phyloP scores from a whole-genome alignment of 2,797 vertebrate genomes.

The Cossypha caffra region DNA sequence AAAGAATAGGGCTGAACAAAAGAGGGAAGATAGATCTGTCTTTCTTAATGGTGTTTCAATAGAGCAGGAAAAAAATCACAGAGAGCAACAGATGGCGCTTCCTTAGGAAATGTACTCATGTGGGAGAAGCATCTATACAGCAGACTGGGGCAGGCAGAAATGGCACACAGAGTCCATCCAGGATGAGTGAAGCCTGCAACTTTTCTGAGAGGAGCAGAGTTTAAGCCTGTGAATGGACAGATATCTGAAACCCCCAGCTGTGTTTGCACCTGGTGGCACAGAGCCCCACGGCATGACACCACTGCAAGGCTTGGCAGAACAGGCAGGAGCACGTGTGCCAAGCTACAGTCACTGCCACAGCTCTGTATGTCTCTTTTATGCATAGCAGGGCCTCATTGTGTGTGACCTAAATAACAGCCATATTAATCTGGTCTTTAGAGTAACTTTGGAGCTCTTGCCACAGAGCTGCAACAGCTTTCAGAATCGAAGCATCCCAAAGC shows the following conservation, averaged over 20 bases:
- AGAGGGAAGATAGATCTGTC: background rate
- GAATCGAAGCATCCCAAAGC: background rate
- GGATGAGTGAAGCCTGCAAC: background rate
- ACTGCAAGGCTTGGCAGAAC: background rate
- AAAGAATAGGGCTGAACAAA: background rate
- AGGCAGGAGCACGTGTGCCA: background rate
- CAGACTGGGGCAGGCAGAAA: background rate
- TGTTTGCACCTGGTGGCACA: background rate
- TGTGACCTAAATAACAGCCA: background rate
- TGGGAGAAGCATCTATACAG: background rate
- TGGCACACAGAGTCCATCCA: background rate
- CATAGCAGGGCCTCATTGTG: fast-evolving
- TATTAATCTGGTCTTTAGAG: background rate
- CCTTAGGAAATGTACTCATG: background rate
- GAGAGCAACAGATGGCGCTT: background rate
- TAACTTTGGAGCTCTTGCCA: background rate
- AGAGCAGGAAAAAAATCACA: background rate
- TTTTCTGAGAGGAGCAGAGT: background rate
- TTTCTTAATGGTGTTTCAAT: background rate
- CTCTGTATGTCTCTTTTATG: background rate
- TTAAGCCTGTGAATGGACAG: background rate
- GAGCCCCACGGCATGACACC: background rate
- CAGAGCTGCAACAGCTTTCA: background rate
- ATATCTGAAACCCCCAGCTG: background rate
- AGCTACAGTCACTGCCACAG: background rate